Percentiles rank a stretch among this genome's conserved stretches.
phyloP scores from a whole-genome alignment of 37 sponge, comb jelly and placozoan genomes.

The Chondrilla cf. caribensis region DNA sequence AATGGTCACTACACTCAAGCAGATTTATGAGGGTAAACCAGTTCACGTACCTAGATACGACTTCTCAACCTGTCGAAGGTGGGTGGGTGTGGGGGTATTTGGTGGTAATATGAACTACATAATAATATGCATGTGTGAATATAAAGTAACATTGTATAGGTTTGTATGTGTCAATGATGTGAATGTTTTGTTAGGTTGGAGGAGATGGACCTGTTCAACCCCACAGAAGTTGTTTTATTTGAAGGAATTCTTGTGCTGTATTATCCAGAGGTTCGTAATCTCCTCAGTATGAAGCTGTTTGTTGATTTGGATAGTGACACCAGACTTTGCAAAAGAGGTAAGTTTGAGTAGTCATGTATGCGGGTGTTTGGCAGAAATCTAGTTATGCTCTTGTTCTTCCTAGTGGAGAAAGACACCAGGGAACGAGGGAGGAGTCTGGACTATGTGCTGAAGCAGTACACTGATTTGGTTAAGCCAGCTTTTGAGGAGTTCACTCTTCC shows the following conservation, averaged over 20 bases:
- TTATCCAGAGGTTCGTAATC: slow-evolving; percentile 66
- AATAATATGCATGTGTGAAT: too few species aligned
- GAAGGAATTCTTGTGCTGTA: slow-evolving; percentile 96
- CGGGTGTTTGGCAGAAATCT: too few species aligned
- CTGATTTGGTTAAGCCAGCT: slow-evolving; percentile 85
- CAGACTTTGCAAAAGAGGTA: slow-evolving; percentile 86
- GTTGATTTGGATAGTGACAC: slow-evolving; percentile 96
- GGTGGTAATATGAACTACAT: too few species aligned
- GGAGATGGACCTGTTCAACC: slow-evolving; percentile 32
- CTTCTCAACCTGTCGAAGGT: slow-evolving; percentile 74
- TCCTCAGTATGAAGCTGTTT: slow-evolving; percentile 95
- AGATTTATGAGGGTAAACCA: slow-evolving; percentile 57
- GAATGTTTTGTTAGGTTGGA: slow-evolving; percentile 9
- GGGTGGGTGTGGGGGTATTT: too few species aligned
- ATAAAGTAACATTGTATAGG: too few species aligned
- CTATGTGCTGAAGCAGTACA: slow-evolving; percentile 82
- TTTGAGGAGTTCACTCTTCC: slow-evolving; percentile 98
- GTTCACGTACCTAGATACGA: slow-evolving; percentile 86
- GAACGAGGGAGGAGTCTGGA: slow-evolving; percentile 78
- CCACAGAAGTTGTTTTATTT: slow-evolving; percentile 84
- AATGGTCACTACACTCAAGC: slow-evolving; percentile 58
- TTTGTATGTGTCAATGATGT: too few species aligned
- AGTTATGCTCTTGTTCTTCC: too few species aligned
- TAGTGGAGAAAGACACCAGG: slow-evolving; percentile 72
- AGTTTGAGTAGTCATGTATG: not conserved